A percentile compares a stretch with the other conserved stretches of the same genome.
These are phyloP conservation scores for Glossosoma conforme DNA, from an alignment of 1,140 invertebrate genomes.

Conservation along the genomic window DNA sequence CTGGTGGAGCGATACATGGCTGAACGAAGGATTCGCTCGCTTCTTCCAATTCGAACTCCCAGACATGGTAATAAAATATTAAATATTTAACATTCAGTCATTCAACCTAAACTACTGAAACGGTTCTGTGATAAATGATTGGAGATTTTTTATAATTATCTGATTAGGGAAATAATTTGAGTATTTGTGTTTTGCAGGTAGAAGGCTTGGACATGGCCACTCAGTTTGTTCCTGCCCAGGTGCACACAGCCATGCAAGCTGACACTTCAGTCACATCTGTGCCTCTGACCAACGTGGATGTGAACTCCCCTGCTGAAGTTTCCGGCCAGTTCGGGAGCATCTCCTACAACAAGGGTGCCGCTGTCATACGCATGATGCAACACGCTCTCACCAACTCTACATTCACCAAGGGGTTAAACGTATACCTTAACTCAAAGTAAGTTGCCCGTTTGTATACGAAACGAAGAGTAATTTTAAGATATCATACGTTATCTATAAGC, in stretches of 20 bases:
- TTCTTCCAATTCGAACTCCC: slow-evolving; percentile 34
- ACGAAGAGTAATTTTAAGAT: too few relatives aligned
- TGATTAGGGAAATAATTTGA: neutral
- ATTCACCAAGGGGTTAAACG: slow-evolving; percentile 56
- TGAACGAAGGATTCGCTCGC: slow-evolving; percentile 64
- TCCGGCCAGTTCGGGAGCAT: slow-evolving; percentile 49
- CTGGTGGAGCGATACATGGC: slow-evolving; percentile 65
- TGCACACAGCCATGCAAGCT: slow-evolving; percentile 55
- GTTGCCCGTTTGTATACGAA: too few relatives aligned
- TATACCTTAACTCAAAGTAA: slow-evolving; percentile 22
- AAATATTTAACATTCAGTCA: too few relatives aligned
- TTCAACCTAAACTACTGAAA: too few relatives aligned
- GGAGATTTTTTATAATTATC: too few relatives aligned
- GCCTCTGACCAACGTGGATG: slow-evolving; percentile 41
- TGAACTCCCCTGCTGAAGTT: slow-evolving; percentile 39
- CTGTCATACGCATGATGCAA: slow-evolving; percentile 65
- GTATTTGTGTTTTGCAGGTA: neutral
- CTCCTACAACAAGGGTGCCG: slow-evolving; percentile 52
- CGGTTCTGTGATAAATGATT: too few relatives aligned
- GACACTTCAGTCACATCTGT: slow-evolving; percentile 58
- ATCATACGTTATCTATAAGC: too few relatives aligned
- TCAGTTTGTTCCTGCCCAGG: slow-evolving; percentile 51
- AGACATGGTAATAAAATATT: slow-evolving; percentile 40
- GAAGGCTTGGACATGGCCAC: neutral
- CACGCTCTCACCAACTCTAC: slow-evolving; percentile 54